Conservation (phyloP, 2,888 invertebrate genomes). For the Nebria salina region DNA sequence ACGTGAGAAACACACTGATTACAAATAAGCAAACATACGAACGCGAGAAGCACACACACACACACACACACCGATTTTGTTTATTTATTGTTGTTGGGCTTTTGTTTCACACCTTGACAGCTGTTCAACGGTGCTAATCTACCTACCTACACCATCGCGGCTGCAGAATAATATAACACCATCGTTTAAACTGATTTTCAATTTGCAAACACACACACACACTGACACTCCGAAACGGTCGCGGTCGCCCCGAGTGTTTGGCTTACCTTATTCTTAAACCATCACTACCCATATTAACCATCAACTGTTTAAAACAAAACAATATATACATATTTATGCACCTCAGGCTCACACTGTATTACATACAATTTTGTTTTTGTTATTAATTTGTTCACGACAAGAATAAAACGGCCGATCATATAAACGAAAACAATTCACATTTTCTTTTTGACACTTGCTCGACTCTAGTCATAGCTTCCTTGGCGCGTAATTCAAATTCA, state of each 20-base stretch:
- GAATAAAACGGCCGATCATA: too few species aligned
- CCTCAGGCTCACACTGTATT: too few species aligned
- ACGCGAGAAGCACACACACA: background rate
- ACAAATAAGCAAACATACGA: slow-evolving; percentile 1
- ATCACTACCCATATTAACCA: slow-evolving; percentile 1
- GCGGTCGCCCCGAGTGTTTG: background rate
- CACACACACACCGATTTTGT: background rate
- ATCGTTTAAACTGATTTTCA: slow-evolving; percentile 20
- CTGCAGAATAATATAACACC: background rate
- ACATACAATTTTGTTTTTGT: too few species aligned
- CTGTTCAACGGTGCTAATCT: background rate
- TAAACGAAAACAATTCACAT: too few species aligned
- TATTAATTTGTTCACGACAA: too few species aligned
- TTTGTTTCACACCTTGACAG: slow-evolving; percentile 1
- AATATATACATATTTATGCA: background rate
- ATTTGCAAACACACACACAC: slow-evolving; percentile 10
- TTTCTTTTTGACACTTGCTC: too few species aligned
- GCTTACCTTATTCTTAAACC: background rate
- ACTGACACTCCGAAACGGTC: background rate
- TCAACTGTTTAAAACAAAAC: background rate
- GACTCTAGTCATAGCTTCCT: too few species aligned
- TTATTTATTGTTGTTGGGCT: slow-evolving; percentile 1
- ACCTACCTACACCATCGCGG: background rate
- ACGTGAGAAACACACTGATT: slow-evolving; percentile 1
- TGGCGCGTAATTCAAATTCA: too few species aligned